A percentile compares a stretch with the other conserved stretches of the same genome.
These are phyloP conservation scores for Hippocampus kuda DNA, from an alignment of 2,797 vertebrate genomes.

Conservation along the genomic window DNA sequence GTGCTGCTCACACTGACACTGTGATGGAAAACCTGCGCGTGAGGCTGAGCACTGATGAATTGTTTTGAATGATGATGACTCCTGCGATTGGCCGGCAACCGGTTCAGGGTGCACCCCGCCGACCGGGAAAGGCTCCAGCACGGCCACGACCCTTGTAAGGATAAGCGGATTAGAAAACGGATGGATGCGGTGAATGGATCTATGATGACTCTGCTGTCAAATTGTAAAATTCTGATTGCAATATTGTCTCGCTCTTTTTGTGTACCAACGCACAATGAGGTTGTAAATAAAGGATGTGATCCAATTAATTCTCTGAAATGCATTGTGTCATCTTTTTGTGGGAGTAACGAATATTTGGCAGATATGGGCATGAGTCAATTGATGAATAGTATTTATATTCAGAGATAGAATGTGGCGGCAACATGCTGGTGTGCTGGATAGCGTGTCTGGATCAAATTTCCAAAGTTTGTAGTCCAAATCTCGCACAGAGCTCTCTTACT, in stretches of 20 bases:
- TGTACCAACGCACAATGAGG: constrained; percentile 14
- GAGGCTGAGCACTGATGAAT: constrained; percentile 14
- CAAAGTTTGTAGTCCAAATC: too few relatives aligned
- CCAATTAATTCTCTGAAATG: constrained; percentile 9
- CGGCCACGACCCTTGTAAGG: too few relatives aligned
- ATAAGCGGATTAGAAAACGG: too few relatives aligned
- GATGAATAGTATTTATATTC: too few relatives aligned
- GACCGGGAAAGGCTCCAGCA: too few relatives aligned
- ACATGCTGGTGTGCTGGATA: too few relatives aligned
- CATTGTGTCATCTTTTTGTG: background rate
- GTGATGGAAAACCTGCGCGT: constrained; percentile 37
- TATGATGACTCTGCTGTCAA: constrained; percentile 6
- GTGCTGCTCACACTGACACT: constrained; percentile 32
- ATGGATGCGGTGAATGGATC: background rate
- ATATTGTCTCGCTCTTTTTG: constrained; percentile 5
- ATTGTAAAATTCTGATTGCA: constrained; percentile 6
- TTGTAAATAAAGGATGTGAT: constrained; percentile 31
- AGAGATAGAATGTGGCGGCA: too few relatives aligned
- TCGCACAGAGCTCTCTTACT: too few relatives aligned
- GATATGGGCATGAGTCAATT: background rate
- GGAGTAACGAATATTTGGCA: background rate
- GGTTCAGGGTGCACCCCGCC: too few relatives aligned
- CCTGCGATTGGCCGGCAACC: too few relatives aligned
- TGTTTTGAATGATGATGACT: constrained; percentile 11
- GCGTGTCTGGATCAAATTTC: too few relatives aligned